Percentiles rank a stretch among this genome's conserved stretches.
Evolutionary conservation across 2,113 vertebrate genomes (phyloP).

Genomic region (Eurystomus gularis): DNA sequence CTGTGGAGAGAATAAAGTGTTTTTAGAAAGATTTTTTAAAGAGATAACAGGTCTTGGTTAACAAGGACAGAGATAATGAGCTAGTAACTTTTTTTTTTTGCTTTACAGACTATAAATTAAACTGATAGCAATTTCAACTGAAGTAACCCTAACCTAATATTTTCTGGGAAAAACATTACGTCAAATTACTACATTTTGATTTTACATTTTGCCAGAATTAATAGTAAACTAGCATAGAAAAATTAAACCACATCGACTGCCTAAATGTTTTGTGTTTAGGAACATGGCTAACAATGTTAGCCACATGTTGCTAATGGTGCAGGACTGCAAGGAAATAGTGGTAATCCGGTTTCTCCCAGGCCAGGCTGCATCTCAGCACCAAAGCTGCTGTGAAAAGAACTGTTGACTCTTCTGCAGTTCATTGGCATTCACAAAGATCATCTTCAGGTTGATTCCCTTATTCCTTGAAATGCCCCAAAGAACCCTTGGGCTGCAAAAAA

Average conservation of each 20-base stretch:
- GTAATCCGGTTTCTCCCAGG: neutral
- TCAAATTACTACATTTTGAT: neutral
- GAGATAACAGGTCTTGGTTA: neutral
- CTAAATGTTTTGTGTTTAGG: neutral
- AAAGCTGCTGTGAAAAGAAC: neutral
- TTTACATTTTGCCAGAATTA: neutral
- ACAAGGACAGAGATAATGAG: neutral
- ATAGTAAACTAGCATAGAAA: neutral
- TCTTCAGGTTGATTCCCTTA: neutral
- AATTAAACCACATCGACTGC: neutral
- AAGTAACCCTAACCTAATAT: neutral
- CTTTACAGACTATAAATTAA: neutral
- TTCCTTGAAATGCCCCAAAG: neutral
- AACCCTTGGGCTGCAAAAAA: accelerated
- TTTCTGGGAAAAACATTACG: neutral
- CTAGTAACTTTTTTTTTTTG: neutral
- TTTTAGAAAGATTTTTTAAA: neutral
- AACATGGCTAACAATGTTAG: accelerated
- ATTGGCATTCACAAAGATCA: neutral
- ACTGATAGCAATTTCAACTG: neutral
- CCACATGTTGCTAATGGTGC: accelerated
- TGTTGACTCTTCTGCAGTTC: accelerated
- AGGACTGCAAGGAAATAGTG: neutral
- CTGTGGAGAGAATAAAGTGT: neutral
- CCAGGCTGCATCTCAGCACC: neutral